Evolutionary conservation across 1,140 invertebrate species (phyloP), one percentile per base, ranked within the genome.

Genomic region (Leptinotarsa undecemlineata): DNA sequence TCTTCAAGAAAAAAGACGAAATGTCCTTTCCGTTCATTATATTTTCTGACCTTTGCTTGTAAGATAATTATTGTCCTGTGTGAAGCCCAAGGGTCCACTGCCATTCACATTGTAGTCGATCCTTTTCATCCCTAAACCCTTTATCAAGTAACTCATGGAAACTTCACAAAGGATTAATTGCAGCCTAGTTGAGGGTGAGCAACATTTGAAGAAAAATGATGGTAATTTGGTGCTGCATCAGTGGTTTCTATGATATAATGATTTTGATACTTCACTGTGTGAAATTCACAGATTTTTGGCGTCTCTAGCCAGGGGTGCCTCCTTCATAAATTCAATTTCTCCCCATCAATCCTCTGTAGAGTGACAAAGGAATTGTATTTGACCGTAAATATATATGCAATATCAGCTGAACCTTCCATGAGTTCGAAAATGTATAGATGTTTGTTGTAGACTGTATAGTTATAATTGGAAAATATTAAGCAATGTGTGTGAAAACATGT

Each of bases 391-490:
- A 42, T 3, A 11, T 42, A 61, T 4, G 42, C n/a, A n/a, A 21
- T 60, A 47, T 68, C 48, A 70, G 68, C 68, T 74, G 71, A 48
- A 76, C 66, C 74, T 74, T 76, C 66, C 75, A 63, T 73, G 63
- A 51, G 70, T 67, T 72, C 23, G 48, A 64, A 71, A 68, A 78
- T 81, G 81, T 81, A 81, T 81, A 81, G 81, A 81, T 81, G 81
- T 81, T 81, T 75, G 79, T 81, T 81, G 81, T 81, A 81, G 81
- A 76, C 77, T 81, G 74, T 78, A 81, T 77, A 76, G 77, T 79
- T 77, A 74, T 17, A 76, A 71, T 80, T 72, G 72, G 76, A 77
- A 74, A 77, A 71, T 69, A 71, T 66, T 48, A 77, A 33, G 71
- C 64, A 57, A 57, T 57, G 51, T 57, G 51, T 57, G 51, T 57